Evolutionary conservation across 1,140 invertebrate genomes (phyloP), one percentile per base, ranked within the genome.

Genomic region (Drosophila ficusphila): DNA sequence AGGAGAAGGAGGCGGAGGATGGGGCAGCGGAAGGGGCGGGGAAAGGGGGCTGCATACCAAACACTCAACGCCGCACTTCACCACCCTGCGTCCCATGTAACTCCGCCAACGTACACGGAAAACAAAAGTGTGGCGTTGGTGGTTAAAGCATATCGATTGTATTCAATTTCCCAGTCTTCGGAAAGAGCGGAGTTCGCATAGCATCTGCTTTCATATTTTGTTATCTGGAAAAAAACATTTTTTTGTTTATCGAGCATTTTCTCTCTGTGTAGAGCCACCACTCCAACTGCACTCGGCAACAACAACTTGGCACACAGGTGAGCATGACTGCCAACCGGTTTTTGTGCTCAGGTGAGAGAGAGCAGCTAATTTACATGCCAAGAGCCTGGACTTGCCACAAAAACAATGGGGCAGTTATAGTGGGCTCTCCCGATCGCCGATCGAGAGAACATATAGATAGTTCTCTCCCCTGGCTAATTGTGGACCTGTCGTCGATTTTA

Each of bases 401-500:
- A 46, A 78, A 79, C 76, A 79, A 70, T 49, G 51, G 58, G 68
- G 38, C 21, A 4, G 41, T 3, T 18, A 18, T 38, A 14, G 34
- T 7, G 33, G 46, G 23, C 23, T 12, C 57, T 49, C 72, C n/a
- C n/a, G n/a, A n/a, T 73, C 58, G 51, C 21, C 42, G 4, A 49
- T 16, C 12, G 9, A 33, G 29, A 33, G 39, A 14, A 44, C 4
- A 12, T 21, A 44, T 12, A 44, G 41, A 25, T 44, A 44, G 47
- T 12, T 14, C 31, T 48, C n/a, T 53, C 39, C 39, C 44, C 56
- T 77, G 53, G 79, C 85, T 85, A 89, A 89, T 89, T 90, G 86
- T 90, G 86, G 86, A 90, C 88, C 88, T 90, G 88, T 90, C 88
- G 86, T 90, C 88, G 74, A 65, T 83, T 56, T 62, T 51, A 49